Evolutionary conservation across 2,113 vertebrate species (phyloP).

Genomic region (Synodontis membranacea): DNA sequence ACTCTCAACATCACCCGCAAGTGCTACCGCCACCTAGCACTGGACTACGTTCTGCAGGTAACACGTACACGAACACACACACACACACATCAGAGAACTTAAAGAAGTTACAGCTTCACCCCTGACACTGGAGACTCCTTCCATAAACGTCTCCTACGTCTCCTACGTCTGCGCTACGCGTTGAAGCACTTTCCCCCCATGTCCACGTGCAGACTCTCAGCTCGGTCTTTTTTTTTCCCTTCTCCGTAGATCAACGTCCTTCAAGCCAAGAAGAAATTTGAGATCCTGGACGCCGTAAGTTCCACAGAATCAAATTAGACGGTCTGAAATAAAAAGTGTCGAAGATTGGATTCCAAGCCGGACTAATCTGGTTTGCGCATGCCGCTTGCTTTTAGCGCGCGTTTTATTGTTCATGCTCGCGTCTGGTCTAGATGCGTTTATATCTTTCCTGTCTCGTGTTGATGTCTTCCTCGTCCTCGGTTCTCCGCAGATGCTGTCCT

Average conservation of each 20-base stretch:
- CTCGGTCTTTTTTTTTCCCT: conserved; percentile 4
- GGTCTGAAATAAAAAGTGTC: background rate
- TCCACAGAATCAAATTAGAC: background rate
- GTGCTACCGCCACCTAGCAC: conserved; percentile 91
- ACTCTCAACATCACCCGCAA: conserved; percentile 87
- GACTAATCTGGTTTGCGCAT: background rate
- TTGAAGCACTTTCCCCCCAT: too few species aligned
- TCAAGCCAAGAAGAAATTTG: conserved; percentile 98
- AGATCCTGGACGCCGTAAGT: conserved; percentile 94
- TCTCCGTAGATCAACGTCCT: conserved; percentile 89
- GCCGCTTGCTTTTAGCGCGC: background rate
- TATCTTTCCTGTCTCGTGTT: background rate
- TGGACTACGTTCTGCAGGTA: conserved; percentile 96
- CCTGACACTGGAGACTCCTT: background rate
- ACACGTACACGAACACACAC: background rate
- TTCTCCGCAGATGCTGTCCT: conserved; percentile 89
- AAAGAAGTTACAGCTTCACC: background rate
- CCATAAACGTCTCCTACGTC: background rate
- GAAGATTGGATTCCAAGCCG: background rate
- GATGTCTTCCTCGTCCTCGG: background rate
- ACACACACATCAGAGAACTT: background rate
- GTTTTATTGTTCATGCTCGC: background rate
- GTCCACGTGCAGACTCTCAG: background rate
- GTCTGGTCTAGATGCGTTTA: background rate
- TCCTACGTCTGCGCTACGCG: too few species aligned